phyloP scores from a whole-genome alignment of 2,888 invertebrate genomes.

The Tanytarsus gracilentus region DNA sequence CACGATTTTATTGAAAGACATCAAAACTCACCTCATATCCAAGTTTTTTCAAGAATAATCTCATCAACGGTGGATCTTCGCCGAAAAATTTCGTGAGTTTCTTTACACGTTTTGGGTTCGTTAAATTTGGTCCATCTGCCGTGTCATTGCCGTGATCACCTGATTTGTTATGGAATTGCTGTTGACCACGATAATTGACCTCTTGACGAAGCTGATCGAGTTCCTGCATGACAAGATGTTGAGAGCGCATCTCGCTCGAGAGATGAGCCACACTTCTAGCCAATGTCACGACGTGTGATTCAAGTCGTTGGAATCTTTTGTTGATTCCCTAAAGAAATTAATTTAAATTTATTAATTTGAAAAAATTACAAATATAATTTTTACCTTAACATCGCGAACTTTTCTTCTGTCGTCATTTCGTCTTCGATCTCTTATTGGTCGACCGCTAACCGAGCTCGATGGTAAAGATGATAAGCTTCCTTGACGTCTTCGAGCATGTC shows the following conservation, averaged over 20 bases:
- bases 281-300: conserved; percentile 83
- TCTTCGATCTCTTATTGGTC: conserved; percentile 64
- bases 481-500: conserved; percentile 50
- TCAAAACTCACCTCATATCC: conserved; percentile 68
- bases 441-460: conserved; percentile 71
- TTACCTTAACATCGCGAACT: conserved; percentile 59
- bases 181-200: conserved; percentile 53
- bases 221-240: conserved; percentile 81
- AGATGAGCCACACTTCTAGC: conserved; percentile 85
- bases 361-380: not conserved
- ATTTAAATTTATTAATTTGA: not conserved
- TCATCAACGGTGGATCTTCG: conserved; percentile 80
- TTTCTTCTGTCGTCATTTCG: conserved; percentile 65
- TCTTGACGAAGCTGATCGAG: conserved; percentile 79
- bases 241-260: conserved; percentile 83
- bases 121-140: conserved; percentile 60
- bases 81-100: conserved; percentile 90
- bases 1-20: not conserved
- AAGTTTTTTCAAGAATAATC: conserved; percentile 79
- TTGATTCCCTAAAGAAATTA: conserved; percentile 57
- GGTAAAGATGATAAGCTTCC: conserved; percentile 77
- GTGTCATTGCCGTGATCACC: conserved; percentile 45
- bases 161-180: conserved; percentile 47
- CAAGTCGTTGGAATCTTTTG: conserved; percentile 77
- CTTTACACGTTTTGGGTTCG: conserved; percentile 78